Conservation (phyloP, 2,888 invertebrate species). For the Poecilobothrus nobilitatus region DNA sequence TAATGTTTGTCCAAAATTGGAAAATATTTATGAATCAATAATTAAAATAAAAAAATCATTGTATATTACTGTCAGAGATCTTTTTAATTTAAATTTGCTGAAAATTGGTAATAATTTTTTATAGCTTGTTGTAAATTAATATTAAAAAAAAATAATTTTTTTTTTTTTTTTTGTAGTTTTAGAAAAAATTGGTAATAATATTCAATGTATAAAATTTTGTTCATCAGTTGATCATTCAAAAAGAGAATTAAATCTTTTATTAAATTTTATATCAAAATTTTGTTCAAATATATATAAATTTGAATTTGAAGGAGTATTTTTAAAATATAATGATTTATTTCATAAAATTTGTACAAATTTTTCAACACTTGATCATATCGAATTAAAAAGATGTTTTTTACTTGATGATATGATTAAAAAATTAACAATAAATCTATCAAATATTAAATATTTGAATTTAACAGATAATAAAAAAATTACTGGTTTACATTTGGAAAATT, state of each 20-base stretch:
- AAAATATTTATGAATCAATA: conserved; percentile 15
- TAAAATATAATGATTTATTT: background rate
- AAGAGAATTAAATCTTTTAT: conserved; percentile 12
- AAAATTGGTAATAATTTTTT: conserved; percentile 8
- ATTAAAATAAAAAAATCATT: conserved; percentile 17
- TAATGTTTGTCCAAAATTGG: conserved; percentile 18
- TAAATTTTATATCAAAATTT: conserved; percentile 17
- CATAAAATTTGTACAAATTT: conserved; percentile 13
- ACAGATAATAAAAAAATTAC: conserved; percentile 19
- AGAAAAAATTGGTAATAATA: conserved; percentile 14
- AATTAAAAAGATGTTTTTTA: conserved; percentile 16
- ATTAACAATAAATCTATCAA: conserved; percentile 9
- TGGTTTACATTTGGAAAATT: conserved; percentile 13
- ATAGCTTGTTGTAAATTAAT: too few species aligned
- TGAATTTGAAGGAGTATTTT: conserved; percentile 13
- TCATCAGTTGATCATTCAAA: background rate
- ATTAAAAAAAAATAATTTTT: too few species aligned
- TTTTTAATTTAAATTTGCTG: conserved; percentile 18
- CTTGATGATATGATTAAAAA: conserved; percentile 12
- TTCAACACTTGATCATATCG: conserved; percentile 12
- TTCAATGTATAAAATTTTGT: conserved; percentile 12
- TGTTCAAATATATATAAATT: conserved; percentile 19
- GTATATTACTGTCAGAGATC: conserved; percentile 9
- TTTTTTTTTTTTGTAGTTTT: conserved; percentile 2
- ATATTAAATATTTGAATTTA: conserved; percentile 19